Evolutionary conservation across 2,113 vertebrate species (phyloP).

Genomic region (Toxotes chatareus): DNA sequence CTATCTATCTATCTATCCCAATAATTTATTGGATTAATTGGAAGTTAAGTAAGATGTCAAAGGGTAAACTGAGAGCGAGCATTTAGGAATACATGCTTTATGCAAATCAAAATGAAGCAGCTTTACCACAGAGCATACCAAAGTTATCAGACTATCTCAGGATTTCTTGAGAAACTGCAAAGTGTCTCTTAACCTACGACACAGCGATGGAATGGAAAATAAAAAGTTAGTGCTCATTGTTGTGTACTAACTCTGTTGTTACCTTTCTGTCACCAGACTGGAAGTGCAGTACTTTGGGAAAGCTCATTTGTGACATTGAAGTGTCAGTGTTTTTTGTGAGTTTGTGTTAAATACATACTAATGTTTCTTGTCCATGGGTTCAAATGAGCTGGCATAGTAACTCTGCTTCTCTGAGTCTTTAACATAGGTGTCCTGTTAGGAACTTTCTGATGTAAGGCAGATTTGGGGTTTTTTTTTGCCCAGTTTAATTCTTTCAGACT

Average conservation of each 20-base stretch:
- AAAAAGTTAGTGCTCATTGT: not conserved
- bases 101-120: not conserved
- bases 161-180: not conserved
- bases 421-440: not conserved
- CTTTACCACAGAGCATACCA: not conserved
- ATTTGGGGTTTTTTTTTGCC: not conserved
- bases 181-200: not conserved
- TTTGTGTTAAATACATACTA: not conserved
- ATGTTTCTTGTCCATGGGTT: not conserved
- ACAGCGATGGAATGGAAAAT: not conserved
- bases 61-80: not conserved
- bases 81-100: not conserved
- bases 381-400: slow-evolving; percentile 6
- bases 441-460: not conserved
- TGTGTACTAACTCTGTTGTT: not conserved
- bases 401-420: not conserved
- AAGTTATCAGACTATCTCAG: not conserved
- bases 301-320: not conserved
- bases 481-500: not conserved
- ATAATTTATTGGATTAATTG: not conserved
- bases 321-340: not conserved
- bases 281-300: not conserved
- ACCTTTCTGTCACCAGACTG: not conserved
- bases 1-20: not conserved
- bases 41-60: not conserved